Conservation (phyloP, 35 echinoderm and acorn worm genomes). For the Stichopus chloronotus region DNA sequence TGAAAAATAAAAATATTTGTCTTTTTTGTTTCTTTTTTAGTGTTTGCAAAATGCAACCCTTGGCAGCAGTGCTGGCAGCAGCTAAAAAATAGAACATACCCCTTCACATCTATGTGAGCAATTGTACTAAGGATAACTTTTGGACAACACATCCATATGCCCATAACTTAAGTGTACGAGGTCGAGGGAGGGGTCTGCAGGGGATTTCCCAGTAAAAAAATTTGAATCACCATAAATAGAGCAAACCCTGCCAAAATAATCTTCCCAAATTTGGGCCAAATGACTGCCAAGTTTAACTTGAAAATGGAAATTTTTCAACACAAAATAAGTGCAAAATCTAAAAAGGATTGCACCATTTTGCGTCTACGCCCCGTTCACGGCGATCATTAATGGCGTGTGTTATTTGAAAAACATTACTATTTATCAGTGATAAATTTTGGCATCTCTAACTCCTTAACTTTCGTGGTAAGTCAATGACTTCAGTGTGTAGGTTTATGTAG, state of each 20-base stretch:
- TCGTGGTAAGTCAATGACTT: too few relatives aligned
- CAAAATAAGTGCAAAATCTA: slow-evolving; percentile 33
- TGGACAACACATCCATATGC: too few relatives aligned
- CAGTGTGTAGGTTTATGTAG: too few relatives aligned
- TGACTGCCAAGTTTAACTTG: neutral
- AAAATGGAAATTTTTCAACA: neutral
- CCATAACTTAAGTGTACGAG: neutral
- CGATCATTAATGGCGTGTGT: neutral
- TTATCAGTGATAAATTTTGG: neutral
- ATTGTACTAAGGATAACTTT: too few relatives aligned
- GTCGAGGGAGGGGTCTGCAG: neutral
- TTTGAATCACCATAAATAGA: neutral
- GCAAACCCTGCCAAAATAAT: neutral
- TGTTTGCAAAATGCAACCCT: too few relatives aligned
- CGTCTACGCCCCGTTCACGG: neutral
- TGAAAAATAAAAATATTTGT: too few relatives aligned
- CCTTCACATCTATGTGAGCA: too few relatives aligned
- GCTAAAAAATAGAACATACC: too few relatives aligned
- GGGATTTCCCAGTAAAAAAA: neutral
- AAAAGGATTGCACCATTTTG: slow-evolving; percentile 31
- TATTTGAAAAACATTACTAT: neutral
- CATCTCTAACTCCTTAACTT: too few relatives aligned
- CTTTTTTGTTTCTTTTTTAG: too few relatives aligned
- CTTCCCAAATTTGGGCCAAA: neutral
- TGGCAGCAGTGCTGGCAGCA: too few relatives aligned